Evolutionary conservation across 1,140 invertebrate genomes (phyloP), one percentile per base, ranked within the genome.

Genomic region (Aphelenchoides fujianensis): DNA sequence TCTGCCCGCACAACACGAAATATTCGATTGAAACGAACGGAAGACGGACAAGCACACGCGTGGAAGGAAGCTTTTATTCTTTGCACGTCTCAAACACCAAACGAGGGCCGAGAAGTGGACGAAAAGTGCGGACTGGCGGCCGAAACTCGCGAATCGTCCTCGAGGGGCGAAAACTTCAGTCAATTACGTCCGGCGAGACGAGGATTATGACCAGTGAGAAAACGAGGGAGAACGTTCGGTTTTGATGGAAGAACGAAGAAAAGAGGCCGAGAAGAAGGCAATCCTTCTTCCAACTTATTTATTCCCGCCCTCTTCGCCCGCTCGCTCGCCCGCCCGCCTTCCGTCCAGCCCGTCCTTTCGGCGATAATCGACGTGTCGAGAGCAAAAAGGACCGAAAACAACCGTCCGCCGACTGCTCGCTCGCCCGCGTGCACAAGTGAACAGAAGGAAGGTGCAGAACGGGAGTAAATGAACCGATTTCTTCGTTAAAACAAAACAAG

Each of bases 311-410:
- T 23, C n/a, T n/a, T n/a, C n/a, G n/a, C n/a, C n/a, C n/a, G n/a
- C n/a, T n/a, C n/a, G n/a, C n/a, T n/a, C n/a, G n/a, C n/a, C n/a
- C n/a, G n/a, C n/a, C n/a, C n/a, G n/a, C n/a, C n/a, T n/a, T n/a
- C n/a, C n/a, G n/a, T n/a, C n/a, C n/a, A n/a, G n/a, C n/a, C n/a
- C n/a, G n/a, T n/a, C n/a, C n/a, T n/a, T n/a, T n/a, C n/a, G n/a
- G 23, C 12, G 12, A 48, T 48, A 48, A 48, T 48, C 41, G 41
- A 48, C 41, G 41, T 48, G 41, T 48, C 41, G 41, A 48, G 23
- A 48, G 41, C 41, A 48, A 48, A 48, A 48, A 48, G 23, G 41
- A 48, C 41, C 41, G n/a, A 48, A 48, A 48, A 48, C 41, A 48
- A 48, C 41, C 12, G n/a, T n/a, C n/a, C n/a, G n/a, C n/a, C n/a